These are phyloP conservation scores for Onychomys torridus DNA, from an alignment of 2,797 vertebrate genomes.

Conservation along the genomic window DNA sequence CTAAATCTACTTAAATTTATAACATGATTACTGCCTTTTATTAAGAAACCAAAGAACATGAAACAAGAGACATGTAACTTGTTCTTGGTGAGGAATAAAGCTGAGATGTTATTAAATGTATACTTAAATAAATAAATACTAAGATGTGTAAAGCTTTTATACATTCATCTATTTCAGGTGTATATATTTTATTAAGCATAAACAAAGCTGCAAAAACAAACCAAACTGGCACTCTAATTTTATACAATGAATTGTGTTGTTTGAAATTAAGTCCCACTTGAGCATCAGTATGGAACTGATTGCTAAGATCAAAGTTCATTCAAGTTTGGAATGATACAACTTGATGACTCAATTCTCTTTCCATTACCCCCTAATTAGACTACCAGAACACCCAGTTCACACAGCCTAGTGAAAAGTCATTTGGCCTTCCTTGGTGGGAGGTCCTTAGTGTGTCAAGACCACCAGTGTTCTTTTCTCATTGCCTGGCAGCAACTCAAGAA, in stretches of 20 bases:
- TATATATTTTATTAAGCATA: background rate
- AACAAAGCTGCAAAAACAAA: conserved; percentile 56
- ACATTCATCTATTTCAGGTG: background rate
- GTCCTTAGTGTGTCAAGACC: background rate
- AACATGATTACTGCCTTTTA: background rate
- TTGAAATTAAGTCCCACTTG: conserved; percentile 15
- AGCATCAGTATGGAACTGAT: background rate
- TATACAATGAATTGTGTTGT: background rate
- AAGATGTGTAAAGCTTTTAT: background rate
- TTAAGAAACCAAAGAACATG: background rate
- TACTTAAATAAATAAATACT: conserved; percentile 27
- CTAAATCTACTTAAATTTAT: conserved; percentile 39
- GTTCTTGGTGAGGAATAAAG: background rate
- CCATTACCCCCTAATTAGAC: conserved; percentile 37
- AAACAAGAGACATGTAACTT: background rate
- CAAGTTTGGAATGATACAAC: conserved; percentile 7
- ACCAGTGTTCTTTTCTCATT: conserved; percentile 43
- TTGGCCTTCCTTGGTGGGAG: conserved; percentile 44
- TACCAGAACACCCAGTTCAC: background rate
- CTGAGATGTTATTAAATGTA: background rate
- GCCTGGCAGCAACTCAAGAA: conserved; percentile 52
- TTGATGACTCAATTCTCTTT: conserved; percentile 46
- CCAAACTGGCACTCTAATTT: background rate
- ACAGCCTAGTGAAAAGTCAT: background rate
- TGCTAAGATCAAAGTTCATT: conserved; percentile 32